Evolutionary conservation across 2,888 invertebrate genomes (phyloP).

Genomic region (Apodemia duryi): DNA sequence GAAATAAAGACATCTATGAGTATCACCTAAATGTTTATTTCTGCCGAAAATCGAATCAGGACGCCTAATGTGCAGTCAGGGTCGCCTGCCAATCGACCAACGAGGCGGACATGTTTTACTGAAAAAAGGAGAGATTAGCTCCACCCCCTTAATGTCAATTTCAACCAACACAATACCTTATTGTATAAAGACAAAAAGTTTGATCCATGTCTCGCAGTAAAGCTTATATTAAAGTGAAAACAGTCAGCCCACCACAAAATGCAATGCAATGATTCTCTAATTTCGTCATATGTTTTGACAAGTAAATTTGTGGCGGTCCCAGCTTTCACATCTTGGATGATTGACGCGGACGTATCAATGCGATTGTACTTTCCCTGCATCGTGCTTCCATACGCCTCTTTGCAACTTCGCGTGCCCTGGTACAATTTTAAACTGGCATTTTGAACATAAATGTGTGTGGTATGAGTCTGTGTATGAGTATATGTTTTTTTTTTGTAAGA

Average conservation of each 20-base stretch:
- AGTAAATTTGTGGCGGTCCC: slow-evolving; percentile 26
- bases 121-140: too few relatives aligned
- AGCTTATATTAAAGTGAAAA: slow-evolving; percentile 9
- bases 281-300: slow-evolving; percentile 36
- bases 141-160: too few relatives aligned
- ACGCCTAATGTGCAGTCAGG: too few relatives aligned
- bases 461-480: too few relatives aligned
- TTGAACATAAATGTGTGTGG: background rate
- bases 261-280: slow-evolving; percentile 26
- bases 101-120: too few relatives aligned
- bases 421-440: background rate
- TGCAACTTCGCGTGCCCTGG: slow-evolving; percentile 12
- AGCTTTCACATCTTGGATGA: slow-evolving; percentile 32
- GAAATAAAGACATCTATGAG: too few relatives aligned
- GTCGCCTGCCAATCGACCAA: too few relatives aligned
- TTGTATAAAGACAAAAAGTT: too few relatives aligned
- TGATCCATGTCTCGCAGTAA: background rate
- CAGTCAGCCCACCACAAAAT: background rate
- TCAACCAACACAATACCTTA: too few relatives aligned
- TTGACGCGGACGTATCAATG: slow-evolving; percentile 28
- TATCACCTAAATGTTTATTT: too few relatives aligned
- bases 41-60: too few relatives aligned
- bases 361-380: slow-evolving; percentile 24
- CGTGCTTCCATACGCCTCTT: slow-evolving; percentile 14
- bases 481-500: too few relatives aligned